Evolutionary conservation across 92 coral and sea anemone genomes (phyloP), one percentile per base, ranked within the genome.

Genomic region (Epizoanthus illoricatus): DNA sequence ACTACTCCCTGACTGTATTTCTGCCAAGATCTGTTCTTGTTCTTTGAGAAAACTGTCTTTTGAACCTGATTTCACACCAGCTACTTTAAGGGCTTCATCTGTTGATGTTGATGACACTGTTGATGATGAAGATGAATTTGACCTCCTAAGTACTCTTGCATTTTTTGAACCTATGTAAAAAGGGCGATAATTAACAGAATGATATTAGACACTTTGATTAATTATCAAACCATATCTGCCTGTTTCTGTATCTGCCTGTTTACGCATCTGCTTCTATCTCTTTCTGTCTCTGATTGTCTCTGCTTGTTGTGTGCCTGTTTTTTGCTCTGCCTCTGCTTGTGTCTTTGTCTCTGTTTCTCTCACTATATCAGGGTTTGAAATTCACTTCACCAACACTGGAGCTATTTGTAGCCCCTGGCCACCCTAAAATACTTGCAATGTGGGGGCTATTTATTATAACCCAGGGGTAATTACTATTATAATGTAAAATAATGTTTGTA

Each of bases 21-120:
- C 60, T 19, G 82, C 82, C 57, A 78, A 18, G 52, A 63, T 63
- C 43, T 62, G 4, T 42, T 63, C 40, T 63, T 78, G 82, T 39
- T 78, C 61, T 21, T 78, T 78, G 3, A 63, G 17, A 43, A 78
- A 78, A 43, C 60, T 60, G 2, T 60, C 58, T 12, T 1, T 21
- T 18, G 54, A 61, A 43, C 33, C 24, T 19, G 56, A 2, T 20
- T 45, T 3, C 4, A 78, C 59, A 13, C 82, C 82, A 42, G 82
- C 82, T 4, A 58, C 82, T 63, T 20, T 63, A 0, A 78, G 39
- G 41, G 82, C 43, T 63, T 78, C 81, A 10, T 76, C 81, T 60
- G 81, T 76, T 41, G 81, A 60, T n/a, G 65, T 58, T 76, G 68
- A 16, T 36, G 69, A 58, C 36, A 36, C 7, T 58, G 68, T 17